These are phyloP conservation scores for Oikopleura dioica DNA, from an alignment of 23 tunicate species.

Conservation along the genomic window DNA sequence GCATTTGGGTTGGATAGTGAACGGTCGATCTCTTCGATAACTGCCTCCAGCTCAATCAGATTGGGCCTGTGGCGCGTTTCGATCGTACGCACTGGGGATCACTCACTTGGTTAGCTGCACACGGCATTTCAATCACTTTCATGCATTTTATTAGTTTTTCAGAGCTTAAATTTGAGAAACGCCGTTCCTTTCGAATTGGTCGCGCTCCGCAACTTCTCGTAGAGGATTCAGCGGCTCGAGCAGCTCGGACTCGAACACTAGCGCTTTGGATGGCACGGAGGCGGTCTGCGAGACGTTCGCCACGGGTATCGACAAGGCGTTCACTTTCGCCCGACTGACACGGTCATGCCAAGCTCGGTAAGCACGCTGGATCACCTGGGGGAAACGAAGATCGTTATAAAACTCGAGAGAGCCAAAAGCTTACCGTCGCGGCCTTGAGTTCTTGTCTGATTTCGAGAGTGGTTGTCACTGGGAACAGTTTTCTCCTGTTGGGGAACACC, in stretches of 20 bases:
- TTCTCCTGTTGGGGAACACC: background rate
- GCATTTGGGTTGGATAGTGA: too few relatives aligned
- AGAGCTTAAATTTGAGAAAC: too few relatives aligned
- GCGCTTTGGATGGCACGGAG: background rate
- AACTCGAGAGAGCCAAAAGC: background rate
- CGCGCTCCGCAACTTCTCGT: too few relatives aligned
- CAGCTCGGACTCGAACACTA: background rate
- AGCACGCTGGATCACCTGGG: conserved; percentile 9
- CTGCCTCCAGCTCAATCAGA: too few relatives aligned
- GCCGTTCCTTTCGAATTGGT: too few relatives aligned
- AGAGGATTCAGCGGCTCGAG: background rate
- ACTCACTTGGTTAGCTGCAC: too few relatives aligned
- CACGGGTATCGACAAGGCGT: background rate
- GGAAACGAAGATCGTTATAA: too few relatives aligned
- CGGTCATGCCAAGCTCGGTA: conserved; percentile 4
- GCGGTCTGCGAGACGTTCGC: background rate
- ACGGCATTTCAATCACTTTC: too few relatives aligned
- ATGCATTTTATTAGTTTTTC: too few relatives aligned
- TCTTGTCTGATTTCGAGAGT: conserved; percentile 2
- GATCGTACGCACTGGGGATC: too few relatives aligned
- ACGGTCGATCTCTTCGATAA: too few relatives aligned
- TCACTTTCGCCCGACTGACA: background rate
- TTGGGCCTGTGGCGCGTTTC: too few relatives aligned
- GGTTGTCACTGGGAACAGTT: conserved; percentile 1
- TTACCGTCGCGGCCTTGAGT: conserved; percentile 4